Base-by-base conservation (phyloP, 1,140 invertebrate species). In the Ptiloglossa arizonensis region DNA sequence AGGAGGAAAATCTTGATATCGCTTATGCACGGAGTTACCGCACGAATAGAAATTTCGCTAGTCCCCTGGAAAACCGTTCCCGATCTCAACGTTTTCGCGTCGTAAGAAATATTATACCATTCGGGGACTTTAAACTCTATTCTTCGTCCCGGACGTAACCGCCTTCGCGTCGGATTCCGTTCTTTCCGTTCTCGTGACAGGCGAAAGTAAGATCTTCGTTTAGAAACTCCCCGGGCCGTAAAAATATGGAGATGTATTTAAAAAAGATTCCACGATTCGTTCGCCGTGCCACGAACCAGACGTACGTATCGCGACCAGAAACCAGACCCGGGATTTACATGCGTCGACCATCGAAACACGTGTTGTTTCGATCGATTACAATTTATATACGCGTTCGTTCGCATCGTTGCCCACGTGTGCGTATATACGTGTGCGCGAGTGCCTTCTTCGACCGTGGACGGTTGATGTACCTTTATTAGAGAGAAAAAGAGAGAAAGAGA, bases 201-300 rank as follows among this genome's bases (percentile, higher is more conserved):
- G 22, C 32, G 46, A 54, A 19, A 15, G 24, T n/a, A 29, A 75
- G 52, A 27, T 76, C 41, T 76, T 68, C 56, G 69, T 69, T 76
- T 69, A 50, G 27, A 27, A n/a, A 24, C 15, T 22, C 22, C 24
- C 1, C n/a, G 29, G 15, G n/a, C 9, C 48, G 35, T 59, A 59
- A 59, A 76, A 69, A 59, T 59, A 69, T 60, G 73, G 41, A 76
- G 38, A 69, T 76, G 41, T 69, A 76, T 69, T 69, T 69, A 59
- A 46, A 76, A 46, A 46, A 22, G n/a, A 38, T 50, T 59, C 41
- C n/a, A 59, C 29, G 38, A 27, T 19, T 32, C 54, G 24, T 29
- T 13, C 59, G 41, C 24, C 5, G 38, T 22, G 4, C 52, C 22
- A 50, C n/a, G 50, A 52, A 52, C 64, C 22, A 59, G 50, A 60